Base-by-base conservation (phyloP, 2,888 invertebrate species). In the Leptopilina syphax region DNA sequence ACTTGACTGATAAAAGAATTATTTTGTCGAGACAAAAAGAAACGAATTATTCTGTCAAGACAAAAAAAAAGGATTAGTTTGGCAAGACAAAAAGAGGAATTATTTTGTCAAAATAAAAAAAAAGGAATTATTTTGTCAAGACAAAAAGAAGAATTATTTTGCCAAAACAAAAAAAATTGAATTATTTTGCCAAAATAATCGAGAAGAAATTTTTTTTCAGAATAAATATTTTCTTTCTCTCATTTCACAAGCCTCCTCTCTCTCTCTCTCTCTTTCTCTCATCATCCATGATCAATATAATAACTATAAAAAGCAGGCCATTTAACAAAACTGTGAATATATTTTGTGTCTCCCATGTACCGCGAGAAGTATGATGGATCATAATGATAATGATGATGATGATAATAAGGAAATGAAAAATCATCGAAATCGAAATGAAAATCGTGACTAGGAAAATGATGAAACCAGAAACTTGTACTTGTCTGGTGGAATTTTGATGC, bases 291-390 rank as follows among this genome's bases (percentile, higher is more conserved):
- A 82, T 86, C 80, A 8, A 86, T 79, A 65, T 78, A 85, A 73
- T 83, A 80, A 65, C 79, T 83, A 66, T 86, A 86, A 7, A 60
- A 24, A 34, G 76, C 60, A 76, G 80, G 77, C n/a, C 60, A 78
- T n/a, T 10, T 12, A 9, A 77, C 12, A 44, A 8, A 67, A 47
- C 77, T 76, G 9, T 79, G 79, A 27, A 77, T 57, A 8, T 41
- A 76, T 41, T 81, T 47, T 54, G 77, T 77, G 63, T 41, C 67
- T 76, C 70, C 65, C 27, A 65, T 81, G 80, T 82, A 83, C 81
- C 84, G 82, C 84, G 83, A 81, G 84, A 85, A 83, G 82, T 84
- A 82, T 65, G 27, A 57, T 80, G 63, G 83, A 73, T 76, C 70
- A 24, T 63, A 12, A 65, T 65, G 18, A 67, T 67, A 44, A 50